These are phyloP conservation scores for Schizothorax lantsangensis DNA, from an alignment of 2,797 vertebrate species.

Conservation along the genomic window DNA sequence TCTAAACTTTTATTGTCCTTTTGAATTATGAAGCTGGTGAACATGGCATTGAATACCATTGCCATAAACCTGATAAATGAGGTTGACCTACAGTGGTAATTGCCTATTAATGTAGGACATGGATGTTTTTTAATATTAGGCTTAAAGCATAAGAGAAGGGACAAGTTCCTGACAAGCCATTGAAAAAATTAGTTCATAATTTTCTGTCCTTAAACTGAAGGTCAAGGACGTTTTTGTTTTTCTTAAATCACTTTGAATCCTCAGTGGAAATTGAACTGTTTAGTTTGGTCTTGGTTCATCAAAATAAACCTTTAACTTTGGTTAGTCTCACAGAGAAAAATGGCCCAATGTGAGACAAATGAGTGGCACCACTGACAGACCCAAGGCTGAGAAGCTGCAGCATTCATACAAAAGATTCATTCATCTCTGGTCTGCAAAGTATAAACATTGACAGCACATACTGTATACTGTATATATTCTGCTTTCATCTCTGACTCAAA, in stretches of 20 bases:
- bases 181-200: neutral
- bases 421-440: neutral
- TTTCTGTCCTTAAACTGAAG: neutral
- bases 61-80: slow-evolving; percentile 41
- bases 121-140: slow-evolving; percentile 27
- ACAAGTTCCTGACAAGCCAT: neutral
- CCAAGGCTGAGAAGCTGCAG: neutral
- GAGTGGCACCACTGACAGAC: neutral
- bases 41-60: slow-evolving; percentile 21
- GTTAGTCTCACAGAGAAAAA: neutral
- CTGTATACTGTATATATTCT: neutral
- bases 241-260: neutral
- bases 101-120: slow-evolving; percentile 36
- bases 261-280: neutral
- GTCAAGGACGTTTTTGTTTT: neutral
- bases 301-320: neutral
- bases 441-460: neutral
- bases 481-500: neutral
- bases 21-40: slow-evolving; percentile 14
- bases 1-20: slow-evolving; percentile 21
- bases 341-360: neutral
- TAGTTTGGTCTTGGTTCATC: neutral
- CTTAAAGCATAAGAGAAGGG: slow-evolving; percentile 4
- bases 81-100: slow-evolving; percentile 42
- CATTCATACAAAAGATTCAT: too few species aligned